phyloP scores from a whole-genome alignment of 2,888 invertebrate species.

The Ptychoptera albimana region DNA sequence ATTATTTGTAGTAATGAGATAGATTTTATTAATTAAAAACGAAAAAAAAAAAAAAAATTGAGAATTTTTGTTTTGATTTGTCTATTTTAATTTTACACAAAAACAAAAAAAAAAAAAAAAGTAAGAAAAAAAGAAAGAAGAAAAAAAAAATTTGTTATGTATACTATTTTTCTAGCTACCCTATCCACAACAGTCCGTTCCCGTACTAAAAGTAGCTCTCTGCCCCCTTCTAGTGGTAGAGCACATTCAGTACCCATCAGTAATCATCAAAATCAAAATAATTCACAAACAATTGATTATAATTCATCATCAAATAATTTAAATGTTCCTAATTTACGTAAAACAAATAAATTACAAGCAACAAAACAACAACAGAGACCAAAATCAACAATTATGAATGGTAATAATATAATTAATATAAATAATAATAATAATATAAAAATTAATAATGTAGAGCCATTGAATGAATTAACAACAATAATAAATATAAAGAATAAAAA shows the following conservation, averaged over 20 bases:
- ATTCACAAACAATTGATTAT: conserved; percentile 19
- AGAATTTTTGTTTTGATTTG: no score
- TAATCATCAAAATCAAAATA: conserved; percentile 17
- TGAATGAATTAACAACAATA: conserved; percentile 8
- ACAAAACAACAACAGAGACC: conserved; percentile 17
- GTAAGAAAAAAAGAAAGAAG: no score
- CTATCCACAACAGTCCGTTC: conserved; percentile 57
- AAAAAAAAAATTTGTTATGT: no score
- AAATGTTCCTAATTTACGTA: conserved; percentile 11
- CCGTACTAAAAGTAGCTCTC: conserved; percentile 49
- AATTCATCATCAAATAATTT: conserved; percentile 16
- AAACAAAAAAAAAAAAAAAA: no score
- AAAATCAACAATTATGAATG: conserved; percentile 19
- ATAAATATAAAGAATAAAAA: conserved; percentile 5
- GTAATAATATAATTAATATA: conserved; percentile 7
- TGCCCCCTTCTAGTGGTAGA: conserved; percentile 33
- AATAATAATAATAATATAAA: no score
- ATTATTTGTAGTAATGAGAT: no score
- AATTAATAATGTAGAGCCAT: background rate
- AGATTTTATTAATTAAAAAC: no score
- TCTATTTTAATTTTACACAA: no score
- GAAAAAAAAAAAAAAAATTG: no score
- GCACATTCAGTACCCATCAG: conserved; percentile 21
- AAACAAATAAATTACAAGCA: conserved; percentile 17
- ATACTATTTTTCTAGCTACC: conserved; percentile 43